phyloP scores from a whole-genome alignment of 2,888 invertebrate genomes.

The Mycalesis mineus region DNA sequence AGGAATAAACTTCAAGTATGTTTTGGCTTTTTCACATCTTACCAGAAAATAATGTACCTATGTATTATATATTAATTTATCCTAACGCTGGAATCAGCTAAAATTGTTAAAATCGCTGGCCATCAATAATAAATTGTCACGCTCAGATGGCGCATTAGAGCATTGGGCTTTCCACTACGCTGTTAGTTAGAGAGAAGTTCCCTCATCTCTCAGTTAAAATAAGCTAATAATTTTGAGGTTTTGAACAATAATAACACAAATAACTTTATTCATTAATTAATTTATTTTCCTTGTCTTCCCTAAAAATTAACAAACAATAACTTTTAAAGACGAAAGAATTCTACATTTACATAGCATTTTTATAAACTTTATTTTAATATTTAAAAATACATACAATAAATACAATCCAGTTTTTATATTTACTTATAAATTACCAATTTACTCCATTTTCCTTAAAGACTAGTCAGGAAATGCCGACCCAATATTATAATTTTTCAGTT shows the following conservation, averaged over 20 bases:
- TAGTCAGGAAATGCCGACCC: slow-evolving; percentile 54
- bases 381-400: slow-evolving; percentile 53
- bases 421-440: slow-evolving; percentile 44
- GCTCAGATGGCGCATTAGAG: no score
- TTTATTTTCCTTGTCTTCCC: slow-evolving; percentile 37
- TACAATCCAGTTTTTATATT: slow-evolving; percentile 39
- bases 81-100: no score
- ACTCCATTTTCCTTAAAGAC: slow-evolving; percentile 53
- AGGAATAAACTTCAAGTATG: no score
- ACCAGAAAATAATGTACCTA: no score
- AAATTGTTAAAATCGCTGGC: no score
- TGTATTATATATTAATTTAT: no score
- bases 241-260: not conserved
- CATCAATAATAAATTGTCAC: no score
- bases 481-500: slow-evolving; percentile 32
- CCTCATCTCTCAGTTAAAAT: no score
- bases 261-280: slow-evolving; percentile 25
- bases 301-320: slow-evolving; percentile 52
- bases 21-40: no score
- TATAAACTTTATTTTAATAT: slow-evolving; percentile 38
- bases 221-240: no score
- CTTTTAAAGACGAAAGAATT: slow-evolving; percentile 53
- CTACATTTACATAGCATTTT: slow-evolving; percentile 31
- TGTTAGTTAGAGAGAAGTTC: no score
- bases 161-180: no score